Conservation (phyloP, 2,888 invertebrate genomes). For the Cryptocephalus primarius region DNA sequence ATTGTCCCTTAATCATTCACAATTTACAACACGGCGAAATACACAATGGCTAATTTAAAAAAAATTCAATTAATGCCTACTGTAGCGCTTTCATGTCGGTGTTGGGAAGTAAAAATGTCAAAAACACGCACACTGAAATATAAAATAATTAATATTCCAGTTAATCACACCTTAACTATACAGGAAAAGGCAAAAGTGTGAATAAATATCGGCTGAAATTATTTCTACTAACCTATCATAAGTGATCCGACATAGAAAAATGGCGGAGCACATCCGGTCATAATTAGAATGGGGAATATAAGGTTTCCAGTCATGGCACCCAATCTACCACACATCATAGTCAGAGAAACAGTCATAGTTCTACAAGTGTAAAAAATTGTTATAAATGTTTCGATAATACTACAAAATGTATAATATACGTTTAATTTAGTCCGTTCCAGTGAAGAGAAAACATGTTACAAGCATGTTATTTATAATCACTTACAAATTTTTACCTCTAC, state of each 20-base stretch:
- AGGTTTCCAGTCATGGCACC: conserved; percentile 64
- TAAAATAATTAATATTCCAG: not conserved
- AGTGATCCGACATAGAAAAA: conserved; percentile 56
- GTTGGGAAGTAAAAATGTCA: conserved; percentile 21
- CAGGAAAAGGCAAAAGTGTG: too few relatives aligned
- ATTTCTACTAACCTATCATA: conserved; percentile 42
- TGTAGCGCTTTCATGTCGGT: conserved; percentile 26
- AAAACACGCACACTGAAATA: conserved; percentile 21
- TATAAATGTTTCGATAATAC: too few relatives aligned
- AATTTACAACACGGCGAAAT: too few relatives aligned
- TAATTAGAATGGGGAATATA: conserved; percentile 56
- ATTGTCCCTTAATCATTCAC: too few relatives aligned
- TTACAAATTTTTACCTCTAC: too few relatives aligned
- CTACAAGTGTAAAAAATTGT: conserved; percentile 39
- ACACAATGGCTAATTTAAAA: too few relatives aligned
- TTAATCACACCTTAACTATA: not conserved
- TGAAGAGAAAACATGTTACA: too few relatives aligned
- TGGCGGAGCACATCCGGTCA: conserved; percentile 59
- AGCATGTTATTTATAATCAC: too few relatives aligned
- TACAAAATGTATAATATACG: too few relatives aligned
- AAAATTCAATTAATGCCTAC: conserved; percentile 4
- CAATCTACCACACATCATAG: conserved; percentile 58
- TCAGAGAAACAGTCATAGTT: conserved; percentile 60
- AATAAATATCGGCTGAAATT: not conserved
- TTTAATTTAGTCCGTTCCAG: too few relatives aligned